These are phyloP conservation scores for Mohoua ochrocephala DNA, from an alignment of 2,113 vertebrate species.

Conservation along the genomic window DNA sequence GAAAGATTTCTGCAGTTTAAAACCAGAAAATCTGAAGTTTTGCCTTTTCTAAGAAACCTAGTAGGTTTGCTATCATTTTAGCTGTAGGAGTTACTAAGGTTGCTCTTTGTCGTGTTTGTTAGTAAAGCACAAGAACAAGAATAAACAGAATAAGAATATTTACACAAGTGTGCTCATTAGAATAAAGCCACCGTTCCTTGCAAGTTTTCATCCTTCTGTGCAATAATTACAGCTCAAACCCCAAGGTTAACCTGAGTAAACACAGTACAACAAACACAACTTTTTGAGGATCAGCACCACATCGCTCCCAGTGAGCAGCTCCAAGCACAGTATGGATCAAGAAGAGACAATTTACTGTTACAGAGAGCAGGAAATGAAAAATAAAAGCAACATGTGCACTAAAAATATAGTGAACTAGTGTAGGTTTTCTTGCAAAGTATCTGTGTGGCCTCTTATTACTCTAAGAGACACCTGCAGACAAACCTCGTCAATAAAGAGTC, in stretches of 20 bases:
- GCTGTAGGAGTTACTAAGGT: neutral
- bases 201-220: slow-evolving; percentile 28
- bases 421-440: neutral
- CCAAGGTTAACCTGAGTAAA: slow-evolving; percentile 44
- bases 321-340: neutral
- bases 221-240: slow-evolving; percentile 51
- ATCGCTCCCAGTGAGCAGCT: neutral
- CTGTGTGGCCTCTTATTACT: neutral
- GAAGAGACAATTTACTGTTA: neutral
- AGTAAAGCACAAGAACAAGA: slow-evolving; percentile 18
- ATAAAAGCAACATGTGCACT: neutral
- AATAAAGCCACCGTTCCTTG: neutral
- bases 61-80: neutral
- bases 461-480: neutral
- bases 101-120: slow-evolving; percentile 1
- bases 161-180: slow-evolving; percentile 27
- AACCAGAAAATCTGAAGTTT: neutral
- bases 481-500: neutral
- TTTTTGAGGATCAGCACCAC: neutral
- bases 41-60: neutral
- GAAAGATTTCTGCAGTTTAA: neutral
- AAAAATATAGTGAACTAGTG: neutral
- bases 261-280: slow-evolving; percentile 23
- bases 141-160: neutral
- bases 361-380: neutral